A percentile compares a stretch with the other conserved stretches of the same genome.
phyloP scores from a whole-genome alignment of 1,140 invertebrate species.

The Habropoda laboriosa region DNA sequence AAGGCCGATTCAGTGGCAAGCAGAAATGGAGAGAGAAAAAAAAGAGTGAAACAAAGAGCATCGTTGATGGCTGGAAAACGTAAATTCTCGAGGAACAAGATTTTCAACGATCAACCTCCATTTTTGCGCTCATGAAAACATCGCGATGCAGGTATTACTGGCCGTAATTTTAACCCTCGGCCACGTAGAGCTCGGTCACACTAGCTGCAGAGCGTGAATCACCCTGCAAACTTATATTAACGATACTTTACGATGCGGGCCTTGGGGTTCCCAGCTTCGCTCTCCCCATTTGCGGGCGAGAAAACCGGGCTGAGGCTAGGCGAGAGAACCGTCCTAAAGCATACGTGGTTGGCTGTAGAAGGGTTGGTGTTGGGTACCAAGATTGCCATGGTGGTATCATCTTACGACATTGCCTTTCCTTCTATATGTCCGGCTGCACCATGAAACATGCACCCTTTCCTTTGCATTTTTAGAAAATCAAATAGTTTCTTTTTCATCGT shows the following conservation, averaged over 20 bases:
- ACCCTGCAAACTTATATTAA: slow-evolving; percentile 71
- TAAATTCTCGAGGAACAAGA: not conserved
- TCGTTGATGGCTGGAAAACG: not conserved
- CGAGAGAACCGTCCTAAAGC: slow-evolving; percentile 33
- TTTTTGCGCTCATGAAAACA: slow-evolving; percentile 25
- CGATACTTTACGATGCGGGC: slow-evolving; percentile 63
- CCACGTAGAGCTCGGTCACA: slow-evolving; percentile 12
- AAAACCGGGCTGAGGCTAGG: slow-evolving; percentile 16
- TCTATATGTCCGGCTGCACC: not conserved
- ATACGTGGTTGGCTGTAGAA: slow-evolving; percentile 2
- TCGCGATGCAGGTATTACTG: not conserved
- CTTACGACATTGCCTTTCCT: slow-evolving; percentile 6
- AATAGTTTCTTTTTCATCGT: not conserved
- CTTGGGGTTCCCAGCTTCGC: not conserved
- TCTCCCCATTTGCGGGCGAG: slow-evolving; percentile 36
- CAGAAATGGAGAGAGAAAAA: not conserved
- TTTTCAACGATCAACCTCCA: slow-evolving; percentile 45
- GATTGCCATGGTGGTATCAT: slow-evolving; percentile 21
- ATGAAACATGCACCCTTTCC: too few species aligned
- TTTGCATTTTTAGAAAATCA: too few species aligned
- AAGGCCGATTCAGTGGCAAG: too few species aligned
- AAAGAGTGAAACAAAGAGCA: not conserved
- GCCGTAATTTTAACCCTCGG: slow-evolving; percentile 26
- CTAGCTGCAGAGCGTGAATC: slow-evolving; percentile 63
- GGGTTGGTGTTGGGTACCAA: slow-evolving; percentile 3